These are phyloP conservation scores for Crotalus tigris DNA, from an alignment of 2,113 vertebrate genomes.

Conservation along the genomic window DNA sequence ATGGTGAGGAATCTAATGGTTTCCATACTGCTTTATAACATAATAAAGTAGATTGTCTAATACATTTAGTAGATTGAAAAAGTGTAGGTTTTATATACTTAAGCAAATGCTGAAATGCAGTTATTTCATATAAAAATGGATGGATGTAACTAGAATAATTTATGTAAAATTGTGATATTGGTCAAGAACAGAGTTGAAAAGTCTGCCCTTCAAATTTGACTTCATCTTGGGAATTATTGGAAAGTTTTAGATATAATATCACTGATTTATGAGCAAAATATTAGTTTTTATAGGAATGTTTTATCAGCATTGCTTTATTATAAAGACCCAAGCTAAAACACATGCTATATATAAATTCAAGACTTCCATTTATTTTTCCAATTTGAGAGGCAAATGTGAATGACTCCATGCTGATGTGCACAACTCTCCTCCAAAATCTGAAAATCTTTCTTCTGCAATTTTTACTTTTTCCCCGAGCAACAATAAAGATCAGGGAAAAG, in stretches of 20 bases:
- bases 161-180: neutral
- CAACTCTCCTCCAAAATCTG: neutral
- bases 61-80: slow-evolving; percentile 15
- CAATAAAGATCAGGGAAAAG: neutral
- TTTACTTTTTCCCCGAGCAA: neutral
- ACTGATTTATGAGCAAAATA: neutral
- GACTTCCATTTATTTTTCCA: neutral
- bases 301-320: neutral
- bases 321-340: neutral
- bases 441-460: neutral
- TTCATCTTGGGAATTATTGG: neutral
- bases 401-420: neutral
- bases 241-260: neutral
- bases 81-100: neutral
- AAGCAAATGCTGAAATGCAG: slow-evolving; percentile 3
- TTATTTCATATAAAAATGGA: slow-evolving; percentile 9
- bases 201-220: neutral
- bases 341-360: neutral
- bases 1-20: slow-evolving; percentile 2
- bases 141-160: neutral
- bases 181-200: neutral
- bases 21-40: slow-evolving; percentile 27
- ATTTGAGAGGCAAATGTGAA: neutral
- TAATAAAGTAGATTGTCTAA: neutral
- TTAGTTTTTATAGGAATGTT: neutral